Conservation (phyloP, 2,888 invertebrate species). For the Craniophora ligustri region DNA sequence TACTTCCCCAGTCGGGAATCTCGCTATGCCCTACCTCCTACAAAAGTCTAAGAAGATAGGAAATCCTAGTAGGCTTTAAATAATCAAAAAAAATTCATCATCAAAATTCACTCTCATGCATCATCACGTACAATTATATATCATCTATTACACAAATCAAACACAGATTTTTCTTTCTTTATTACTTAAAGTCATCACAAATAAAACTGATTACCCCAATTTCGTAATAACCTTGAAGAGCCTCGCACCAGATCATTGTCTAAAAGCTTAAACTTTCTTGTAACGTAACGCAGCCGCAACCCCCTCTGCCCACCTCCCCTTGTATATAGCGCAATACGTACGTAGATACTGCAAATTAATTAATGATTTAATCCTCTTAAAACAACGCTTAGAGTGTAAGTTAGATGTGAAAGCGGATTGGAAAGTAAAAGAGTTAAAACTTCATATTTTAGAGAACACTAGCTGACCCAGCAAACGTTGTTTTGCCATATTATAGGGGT, state of each 20-base stretch:
- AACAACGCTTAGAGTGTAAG: constrained; percentile 35
- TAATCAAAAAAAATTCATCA: too few species aligned
- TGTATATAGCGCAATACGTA: constrained; percentile 26
- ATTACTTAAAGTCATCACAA: background rate
- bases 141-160: too few species aligned
- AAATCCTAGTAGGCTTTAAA: too few species aligned
- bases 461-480: too few species aligned
- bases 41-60: too few species aligned
- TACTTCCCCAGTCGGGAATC: too few species aligned
- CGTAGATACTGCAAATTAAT: constrained; percentile 55
- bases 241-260: background rate
- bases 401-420: constrained; percentile 16
- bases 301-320: constrained; percentile 4
- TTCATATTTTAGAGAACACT: too few species aligned
- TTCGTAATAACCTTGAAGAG: background rate
- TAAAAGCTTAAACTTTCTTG: constrained; percentile 25
- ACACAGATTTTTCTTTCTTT: too few species aligned
- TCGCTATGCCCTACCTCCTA: too few species aligned
- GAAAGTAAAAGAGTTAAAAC: background rate
- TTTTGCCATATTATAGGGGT: too few species aligned
- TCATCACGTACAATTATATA: background rate
- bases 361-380: constrained; percentile 65
- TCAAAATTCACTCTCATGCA: too few species aligned
- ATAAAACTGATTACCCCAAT: background rate
- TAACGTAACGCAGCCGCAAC: constrained; percentile 4